Percentiles rank a stretch among this genome's conserved stretches.
Evolutionary conservation across 2,888 invertebrate species (phyloP).

Genomic region (Pyrgus malvae): DNA sequence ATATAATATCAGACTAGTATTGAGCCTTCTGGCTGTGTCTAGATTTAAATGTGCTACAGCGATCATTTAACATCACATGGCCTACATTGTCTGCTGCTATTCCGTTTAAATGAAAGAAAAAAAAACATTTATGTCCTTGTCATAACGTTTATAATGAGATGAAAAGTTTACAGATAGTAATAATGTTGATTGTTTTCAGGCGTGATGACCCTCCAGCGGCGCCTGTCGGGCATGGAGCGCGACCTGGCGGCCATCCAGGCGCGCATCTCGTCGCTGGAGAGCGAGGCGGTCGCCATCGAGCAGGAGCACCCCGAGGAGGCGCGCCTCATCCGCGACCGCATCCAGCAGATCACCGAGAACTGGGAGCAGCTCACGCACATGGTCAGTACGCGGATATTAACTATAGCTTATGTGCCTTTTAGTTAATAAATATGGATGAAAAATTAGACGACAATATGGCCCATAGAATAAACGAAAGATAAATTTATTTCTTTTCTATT

Average conservation of each 20-base stretch:
- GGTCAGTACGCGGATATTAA: constrained; percentile 66
- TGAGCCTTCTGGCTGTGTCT: too few relatives aligned
- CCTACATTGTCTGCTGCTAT: too few relatives aligned
- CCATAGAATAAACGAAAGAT: too few relatives aligned
- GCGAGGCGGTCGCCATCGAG: constrained; percentile 95
- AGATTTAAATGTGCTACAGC: too few relatives aligned
- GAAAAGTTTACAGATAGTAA: background rate
- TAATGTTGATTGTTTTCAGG: constrained; percentile 57
- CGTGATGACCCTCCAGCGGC: constrained; percentile 98
- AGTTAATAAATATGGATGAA: too few relatives aligned
- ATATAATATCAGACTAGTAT: too few relatives aligned
- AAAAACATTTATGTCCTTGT: too few relatives aligned
- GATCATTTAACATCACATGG: too few relatives aligned
- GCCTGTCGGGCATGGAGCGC: constrained; percentile 98
- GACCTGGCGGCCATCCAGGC: constrained; percentile 99
- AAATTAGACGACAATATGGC: too few relatives aligned
- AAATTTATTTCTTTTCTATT: too few relatives aligned
- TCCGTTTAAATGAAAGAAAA: too few relatives aligned
- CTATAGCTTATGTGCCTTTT: background rate
- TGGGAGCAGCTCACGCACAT: constrained; percentile 99
- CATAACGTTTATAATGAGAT: too few relatives aligned
- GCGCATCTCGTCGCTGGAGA: constrained; percentile 95
- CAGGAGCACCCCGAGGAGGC: constrained; percentile 97
- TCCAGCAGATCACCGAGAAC: constrained; percentile 93
- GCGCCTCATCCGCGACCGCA: constrained; percentile 92